Percentiles rank a stretch among this genome's conserved stretches.
phyloP scores from a whole-genome alignment of 2,797 vertebrate genomes.

The Zenarchopterus dispar region DNA sequence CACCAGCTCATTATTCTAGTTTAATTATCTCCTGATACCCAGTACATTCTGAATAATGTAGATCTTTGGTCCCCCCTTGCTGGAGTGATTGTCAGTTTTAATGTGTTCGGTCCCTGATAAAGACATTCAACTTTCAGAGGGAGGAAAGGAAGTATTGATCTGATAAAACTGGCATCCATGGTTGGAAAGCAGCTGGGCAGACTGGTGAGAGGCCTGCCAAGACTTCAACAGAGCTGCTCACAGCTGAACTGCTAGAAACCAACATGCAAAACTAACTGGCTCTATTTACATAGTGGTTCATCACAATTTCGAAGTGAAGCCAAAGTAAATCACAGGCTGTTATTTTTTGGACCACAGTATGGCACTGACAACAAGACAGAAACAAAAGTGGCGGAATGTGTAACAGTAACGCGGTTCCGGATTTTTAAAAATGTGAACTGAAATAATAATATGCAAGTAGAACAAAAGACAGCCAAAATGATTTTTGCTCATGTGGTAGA shows the following conservation, averaged over 20 bases:
- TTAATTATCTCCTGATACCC: neutral
- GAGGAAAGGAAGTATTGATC: neutral
- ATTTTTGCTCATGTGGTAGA: neutral
- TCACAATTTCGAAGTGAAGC: neutral
- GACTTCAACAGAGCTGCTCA: conserved; percentile 38
- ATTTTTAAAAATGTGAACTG: conserved; percentile 16
- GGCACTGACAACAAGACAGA: conserved; percentile 25
- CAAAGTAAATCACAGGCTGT: conserved; percentile 7
- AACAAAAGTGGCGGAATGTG: conserved; percentile 5
- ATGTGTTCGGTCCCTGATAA: neutral
- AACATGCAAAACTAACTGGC: conserved; percentile 47
- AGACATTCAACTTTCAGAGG: neutral
- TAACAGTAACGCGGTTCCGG: conserved; percentile 5
- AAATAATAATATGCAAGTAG: conserved; percentile 5
- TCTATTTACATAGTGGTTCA: conserved; percentile 10
- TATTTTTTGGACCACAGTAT: conserved; percentile 7
- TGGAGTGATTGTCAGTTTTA: neutral
- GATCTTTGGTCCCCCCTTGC: neutral
- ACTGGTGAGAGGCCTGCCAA: conserved; percentile 12
- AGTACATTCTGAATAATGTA: neutral
- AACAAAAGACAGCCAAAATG: conserved; percentile 9
- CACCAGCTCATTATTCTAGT: neutral
- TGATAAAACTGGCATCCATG: neutral
- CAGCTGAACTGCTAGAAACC: conserved; percentile 24
- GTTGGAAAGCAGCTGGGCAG: neutral